Evolutionary conservation across 37 sponge, comb jelly and placozoan species (phyloP).

Genomic region (Spongilla lacustris): DNA sequence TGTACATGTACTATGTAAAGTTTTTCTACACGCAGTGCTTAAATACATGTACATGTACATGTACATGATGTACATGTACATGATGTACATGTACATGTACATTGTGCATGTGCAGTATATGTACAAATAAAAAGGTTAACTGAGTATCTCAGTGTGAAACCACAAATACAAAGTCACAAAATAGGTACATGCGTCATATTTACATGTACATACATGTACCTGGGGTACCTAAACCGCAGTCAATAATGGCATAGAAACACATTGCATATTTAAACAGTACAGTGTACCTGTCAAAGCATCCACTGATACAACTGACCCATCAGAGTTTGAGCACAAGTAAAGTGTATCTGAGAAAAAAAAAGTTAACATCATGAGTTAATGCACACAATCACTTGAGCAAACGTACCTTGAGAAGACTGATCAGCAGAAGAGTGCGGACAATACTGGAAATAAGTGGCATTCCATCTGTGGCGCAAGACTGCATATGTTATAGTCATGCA

Average conservation of each 20-base stretch:
- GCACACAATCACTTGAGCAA: background rate
- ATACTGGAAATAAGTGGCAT: constrained; percentile 71
- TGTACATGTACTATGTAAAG: background rate
- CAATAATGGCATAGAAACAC: too few species aligned
- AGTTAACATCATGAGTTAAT: background rate
- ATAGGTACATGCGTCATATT: too few species aligned
- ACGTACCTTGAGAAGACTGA: constrained; percentile 40
- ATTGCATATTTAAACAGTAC: background rate
- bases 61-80: too few species aligned
- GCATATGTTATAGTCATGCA: background rate
- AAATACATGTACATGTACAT: background rate
- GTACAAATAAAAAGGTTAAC: background rate
- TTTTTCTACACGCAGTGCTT: background rate
- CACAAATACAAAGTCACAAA: too few species aligned
- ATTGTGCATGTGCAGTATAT: too few species aligned
- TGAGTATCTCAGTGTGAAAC: too few species aligned
- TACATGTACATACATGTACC: too few species aligned
- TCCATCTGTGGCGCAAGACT: constrained; percentile 57
- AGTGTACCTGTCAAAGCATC: constrained; percentile 69
- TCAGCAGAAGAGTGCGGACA: constrained; percentile 29
- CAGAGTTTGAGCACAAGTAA: constrained; percentile 67
- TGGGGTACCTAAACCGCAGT: too few species aligned
- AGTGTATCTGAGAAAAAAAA: constrained; percentile 51
- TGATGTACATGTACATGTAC: too few species aligned
- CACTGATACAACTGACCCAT: constrained; percentile 69